Evolutionary conservation across 2,797 vertebrate genomes (phyloP).

Genomic region (Bufotes viridis): DNA sequence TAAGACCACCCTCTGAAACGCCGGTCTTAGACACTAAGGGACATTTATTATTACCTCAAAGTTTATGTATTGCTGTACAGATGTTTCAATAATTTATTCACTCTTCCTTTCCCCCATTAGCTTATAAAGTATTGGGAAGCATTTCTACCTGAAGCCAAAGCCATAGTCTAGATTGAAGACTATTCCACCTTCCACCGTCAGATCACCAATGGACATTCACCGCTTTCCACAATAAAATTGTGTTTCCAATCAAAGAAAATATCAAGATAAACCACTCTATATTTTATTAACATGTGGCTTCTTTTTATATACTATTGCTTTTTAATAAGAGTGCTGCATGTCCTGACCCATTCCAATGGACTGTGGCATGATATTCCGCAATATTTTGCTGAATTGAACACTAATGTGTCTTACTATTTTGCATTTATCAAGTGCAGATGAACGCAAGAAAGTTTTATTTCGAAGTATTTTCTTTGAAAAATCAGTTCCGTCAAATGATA

Average conservation of each 20-base stretch:
- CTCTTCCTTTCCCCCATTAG: constrained; percentile 71
- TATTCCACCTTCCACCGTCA: constrained; percentile 64
- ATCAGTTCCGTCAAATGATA: constrained; percentile 73
- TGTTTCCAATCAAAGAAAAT: constrained; percentile 72
- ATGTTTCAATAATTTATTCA: neutral
- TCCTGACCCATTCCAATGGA: constrained; percentile 76
- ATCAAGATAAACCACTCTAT: constrained; percentile 83
- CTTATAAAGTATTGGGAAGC: constrained; percentile 98
- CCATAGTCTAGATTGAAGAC: constrained; percentile 85
- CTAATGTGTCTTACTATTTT: constrained; percentile 81
- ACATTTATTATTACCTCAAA: neutral
- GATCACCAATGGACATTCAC: constrained; percentile 70
- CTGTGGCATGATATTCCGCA: constrained; percentile 84
- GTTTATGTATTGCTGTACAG: neutral
- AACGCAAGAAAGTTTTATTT: constrained; percentile 77
- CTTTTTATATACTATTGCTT: constrained; percentile 76
- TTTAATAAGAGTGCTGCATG: constrained; percentile 80
- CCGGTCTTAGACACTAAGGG: too few relatives aligned
- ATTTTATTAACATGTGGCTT: constrained; percentile 82
- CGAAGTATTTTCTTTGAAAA: constrained; percentile 72
- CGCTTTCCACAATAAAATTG: constrained; percentile 77
- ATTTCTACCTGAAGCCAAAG: constrained; percentile 98
- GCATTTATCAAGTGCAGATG: constrained; percentile 75
- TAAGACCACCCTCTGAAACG: too few relatives aligned
- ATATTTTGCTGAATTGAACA: constrained; percentile 84